Evolutionary conservation across 1,140 invertebrate species (phyloP), one percentile per base, ranked within the genome.

Genomic region (Neodiprion lecontei): DNA sequence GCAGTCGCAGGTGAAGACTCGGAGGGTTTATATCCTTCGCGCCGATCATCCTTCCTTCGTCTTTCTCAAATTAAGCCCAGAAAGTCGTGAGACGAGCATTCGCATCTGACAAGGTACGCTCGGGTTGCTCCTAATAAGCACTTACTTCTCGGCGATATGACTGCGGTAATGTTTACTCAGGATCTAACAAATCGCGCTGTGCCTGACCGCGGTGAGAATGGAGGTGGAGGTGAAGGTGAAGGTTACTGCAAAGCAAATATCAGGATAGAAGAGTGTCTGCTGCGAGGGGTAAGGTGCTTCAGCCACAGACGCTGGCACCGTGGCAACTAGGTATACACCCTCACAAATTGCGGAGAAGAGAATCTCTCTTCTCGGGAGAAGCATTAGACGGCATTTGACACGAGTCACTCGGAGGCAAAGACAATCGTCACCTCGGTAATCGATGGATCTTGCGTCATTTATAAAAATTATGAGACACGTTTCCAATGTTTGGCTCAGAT

Each of bases 131-230:
- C 67, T 69, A 69, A 69, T 69, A 69, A 69, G 67, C 67, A 69
- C 21, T 69, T 69, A 69, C 67, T 11, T 21, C 67, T 4, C 12
- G 67, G 67, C 67, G 17, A 47, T 69, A 21, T 17, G 12, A 14
- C 17, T 69, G 12, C 40, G 67, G 17, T 12, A 69, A 69, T 69
- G 8, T 69, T 69, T 69, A 69, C 67, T 12, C 21, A 69, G 53
- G 53, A 61, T 21, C 40, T 11, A 69, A 11, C 11, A 7, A 21
- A 69, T 23, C 23, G 21, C 10, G 7, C 10, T 5, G 7, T 23
- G 67, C 17, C 17, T 11, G 40, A 7, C 21, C 7, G n/a, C 11
- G 7, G 11, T 5, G 21, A 47, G 67, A n/a, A 61, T 61, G 67
- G 17, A 68, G 17, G 14, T 23, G 67, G 67, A 69, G 21, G 67